Percentiles rank a stretch among this genome's conserved stretches.
Conservation (phyloP, 2,888 invertebrate species). For the Leuctra nigra region DNA sequence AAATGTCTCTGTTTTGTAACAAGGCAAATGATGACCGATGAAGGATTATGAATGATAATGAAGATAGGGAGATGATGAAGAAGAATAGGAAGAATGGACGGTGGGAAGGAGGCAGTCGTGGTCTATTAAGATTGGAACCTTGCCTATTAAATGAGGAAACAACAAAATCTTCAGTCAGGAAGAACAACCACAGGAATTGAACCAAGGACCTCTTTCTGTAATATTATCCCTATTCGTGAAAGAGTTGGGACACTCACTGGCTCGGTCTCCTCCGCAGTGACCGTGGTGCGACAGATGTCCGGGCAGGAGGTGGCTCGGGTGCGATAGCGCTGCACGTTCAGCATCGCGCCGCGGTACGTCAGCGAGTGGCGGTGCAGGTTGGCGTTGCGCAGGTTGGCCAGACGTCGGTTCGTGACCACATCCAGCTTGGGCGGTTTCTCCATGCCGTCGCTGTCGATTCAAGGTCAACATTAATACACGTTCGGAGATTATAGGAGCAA, state of each 20-base stretch:
- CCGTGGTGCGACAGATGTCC: conserved; percentile 81
- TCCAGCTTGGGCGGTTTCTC: too few species aligned
- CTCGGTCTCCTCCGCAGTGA: conserved; percentile 64
- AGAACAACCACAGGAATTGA: not conserved
- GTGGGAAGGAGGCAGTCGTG: not conserved
- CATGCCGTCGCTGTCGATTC: too few species aligned
- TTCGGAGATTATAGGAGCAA: too few species aligned
- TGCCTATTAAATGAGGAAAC: too few species aligned
- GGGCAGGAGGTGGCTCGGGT: conserved; percentile 83
- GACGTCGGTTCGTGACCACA: not conserved
- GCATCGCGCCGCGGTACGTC: conserved; percentile 79
- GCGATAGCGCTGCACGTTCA: conserved; percentile 73
- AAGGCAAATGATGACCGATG: too few species aligned
- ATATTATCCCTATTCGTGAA: too few species aligned
- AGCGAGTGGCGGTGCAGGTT: conserved; percentile 54
- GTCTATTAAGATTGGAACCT: not conserved
- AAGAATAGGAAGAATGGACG: too few species aligned
- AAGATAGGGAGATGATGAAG: too few species aligned
- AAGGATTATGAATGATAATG: too few species aligned
- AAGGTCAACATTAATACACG: too few species aligned
- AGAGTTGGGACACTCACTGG: not conserved
- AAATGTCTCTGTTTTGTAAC: too few species aligned
- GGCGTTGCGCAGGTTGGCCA: not conserved
- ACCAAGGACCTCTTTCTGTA: not conserved
- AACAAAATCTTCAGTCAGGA: too few species aligned